Evolutionary conservation across 2,797 vertebrate species (phyloP).

Genomic region (Ispidina picta): DNA sequence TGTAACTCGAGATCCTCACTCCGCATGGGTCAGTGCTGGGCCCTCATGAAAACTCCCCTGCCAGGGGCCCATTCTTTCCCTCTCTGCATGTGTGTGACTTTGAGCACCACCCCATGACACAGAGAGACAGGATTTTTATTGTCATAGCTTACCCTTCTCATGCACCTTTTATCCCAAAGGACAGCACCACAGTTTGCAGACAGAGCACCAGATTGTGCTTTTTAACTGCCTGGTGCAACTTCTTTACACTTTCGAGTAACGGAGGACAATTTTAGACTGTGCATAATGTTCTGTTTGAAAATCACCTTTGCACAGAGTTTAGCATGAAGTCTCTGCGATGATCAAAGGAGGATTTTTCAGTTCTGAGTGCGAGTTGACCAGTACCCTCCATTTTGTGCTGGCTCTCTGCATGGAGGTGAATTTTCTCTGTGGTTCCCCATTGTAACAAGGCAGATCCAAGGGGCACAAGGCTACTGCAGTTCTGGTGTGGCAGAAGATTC

Average conservation of each 20-base stretch:
- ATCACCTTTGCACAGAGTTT: constrained; percentile 5
- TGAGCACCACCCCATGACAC: not conserved
- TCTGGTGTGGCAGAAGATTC: not conserved
- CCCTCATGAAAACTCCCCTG: constrained; percentile 22
- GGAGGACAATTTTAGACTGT: not conserved
- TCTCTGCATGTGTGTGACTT: not conserved
- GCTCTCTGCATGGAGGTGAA: not conserved
- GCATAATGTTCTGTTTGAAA: not conserved
- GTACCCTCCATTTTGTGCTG: not conserved
- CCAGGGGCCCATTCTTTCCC: not conserved
- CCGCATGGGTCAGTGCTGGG: not conserved
- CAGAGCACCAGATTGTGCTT: not conserved
- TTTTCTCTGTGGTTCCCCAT: not conserved
- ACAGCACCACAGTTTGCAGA: not conserved
- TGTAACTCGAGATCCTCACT: not conserved
- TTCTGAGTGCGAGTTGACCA: not conserved
- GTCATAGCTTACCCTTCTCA: not conserved
- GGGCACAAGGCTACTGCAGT: not conserved
- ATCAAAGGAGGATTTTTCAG: constrained; percentile 12
- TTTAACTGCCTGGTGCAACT: not conserved
- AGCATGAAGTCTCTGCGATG: not conserved
- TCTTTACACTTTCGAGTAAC: not conserved
- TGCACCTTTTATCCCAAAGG: constrained; percentile 18
- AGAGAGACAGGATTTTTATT: not conserved
- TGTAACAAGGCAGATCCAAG: rapidly evolving